Base-by-base conservation (phyloP, 1,140 invertebrate species). In the Cyclina sinensis region DNA sequence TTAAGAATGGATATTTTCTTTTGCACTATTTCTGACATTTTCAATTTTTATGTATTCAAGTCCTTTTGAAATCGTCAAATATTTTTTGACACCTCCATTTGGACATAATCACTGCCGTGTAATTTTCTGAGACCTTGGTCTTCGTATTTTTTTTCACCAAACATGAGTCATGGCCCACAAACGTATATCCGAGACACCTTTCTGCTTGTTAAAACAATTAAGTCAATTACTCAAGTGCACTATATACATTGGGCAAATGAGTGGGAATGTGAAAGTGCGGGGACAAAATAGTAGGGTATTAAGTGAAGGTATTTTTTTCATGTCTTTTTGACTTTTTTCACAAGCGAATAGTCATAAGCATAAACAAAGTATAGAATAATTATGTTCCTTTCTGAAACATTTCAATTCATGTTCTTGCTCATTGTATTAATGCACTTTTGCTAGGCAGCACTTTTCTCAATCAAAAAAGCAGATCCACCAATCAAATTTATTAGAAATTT, bases 61-160 rank as follows among this genome's bases (percentile, higher is more conserved):
- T 70, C 37, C 65, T 32, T 37, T 70, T 70, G 24, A 70, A 9
- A 70, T 14, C 27, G 21, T n/a, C 35, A 35, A 70, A 37, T 70
- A 37, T 70, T 70, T 32, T 14, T 24, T 35, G 65, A 37, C 65
- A 32, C 65, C 65, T 37, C 65, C 16, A 37, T 70, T 37, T 12
- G 65, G 18, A 37, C 21, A 70, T n/a, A 70, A 70, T 70, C 35
- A 70, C 30, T 70, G 12, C n/a, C 32, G 65, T 70, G 65, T 37
- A 70, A 39, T 37, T 70, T 37, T 70, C 65, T 12, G 35, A 70
- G 65, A 70, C 65, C 65, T 70, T 70, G 65, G 32, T 70, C 65
- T 70, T 37, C 9, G 27, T 70, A 37, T 57, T 18, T 37, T 37
- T 37, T 70, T 16, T 70, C 12, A 3, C 30, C 16, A 70, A 37